A percentile compares a stretch with the other conserved stretches of the same genome.
These are phyloP conservation scores for Gandaritis pyraliata DNA, from an alignment of 2,888 invertebrate genomes.

Conservation along the genomic window DNA sequence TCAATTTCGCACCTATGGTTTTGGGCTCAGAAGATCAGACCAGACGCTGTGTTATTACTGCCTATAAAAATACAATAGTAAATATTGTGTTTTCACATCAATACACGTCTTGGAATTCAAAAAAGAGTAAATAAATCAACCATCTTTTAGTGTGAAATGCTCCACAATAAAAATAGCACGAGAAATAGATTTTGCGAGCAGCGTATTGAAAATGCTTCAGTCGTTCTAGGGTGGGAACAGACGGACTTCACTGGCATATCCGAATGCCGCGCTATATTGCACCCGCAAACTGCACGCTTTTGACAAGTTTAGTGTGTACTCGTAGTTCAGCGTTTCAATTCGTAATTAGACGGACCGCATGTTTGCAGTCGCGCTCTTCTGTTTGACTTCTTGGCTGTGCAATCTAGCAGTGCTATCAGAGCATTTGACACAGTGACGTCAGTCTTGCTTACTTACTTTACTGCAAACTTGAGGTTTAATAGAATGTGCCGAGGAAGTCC, in stretches of 20 bases:
- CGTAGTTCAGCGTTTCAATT: not conserved
- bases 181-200: constrained; percentile 34
- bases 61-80: not conserved
- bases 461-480: constrained; percentile 3
- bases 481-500: constrained; percentile 2
- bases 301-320: not conserved
- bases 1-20: too few relatives aligned
- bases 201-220: constrained; percentile 26
- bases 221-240: not conserved
- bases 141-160: constrained; percentile 48
- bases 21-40: too few relatives aligned
- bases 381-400: not conserved
- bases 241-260: constrained; percentile 5
- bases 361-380: not conserved
- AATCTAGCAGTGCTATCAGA: not conserved
- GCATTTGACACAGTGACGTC: not conserved
- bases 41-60: not conserved
- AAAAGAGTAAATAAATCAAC: constrained; percentile 44
- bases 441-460: not conserved
- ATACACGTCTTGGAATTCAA: constrained; percentile 10
- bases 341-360: not conserved
- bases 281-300: not conserved
- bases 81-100: constrained; percentile 17
- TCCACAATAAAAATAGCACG: constrained; percentile 34
- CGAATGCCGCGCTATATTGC: not conserved